phyloP scores from a whole-genome alignment of 2,797 vertebrate species.

The Sebastes steindachneri region DNA sequence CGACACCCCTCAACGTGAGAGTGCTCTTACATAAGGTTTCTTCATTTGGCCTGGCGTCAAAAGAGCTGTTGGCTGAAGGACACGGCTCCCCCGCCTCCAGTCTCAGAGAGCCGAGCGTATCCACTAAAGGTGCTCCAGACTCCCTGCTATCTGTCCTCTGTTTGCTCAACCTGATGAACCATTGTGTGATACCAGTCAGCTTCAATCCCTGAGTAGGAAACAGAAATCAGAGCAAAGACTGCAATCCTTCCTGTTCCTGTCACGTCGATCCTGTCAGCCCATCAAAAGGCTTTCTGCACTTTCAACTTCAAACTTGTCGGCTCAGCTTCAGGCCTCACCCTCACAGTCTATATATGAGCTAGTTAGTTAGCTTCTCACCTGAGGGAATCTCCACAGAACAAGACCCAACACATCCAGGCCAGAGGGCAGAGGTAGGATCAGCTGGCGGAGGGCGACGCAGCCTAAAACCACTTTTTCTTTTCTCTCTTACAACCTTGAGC shows the following conservation, averaged over 20 bases:
- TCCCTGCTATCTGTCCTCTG: neutral
- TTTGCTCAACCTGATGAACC: conserved; percentile 40
- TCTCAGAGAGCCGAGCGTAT: neutral
- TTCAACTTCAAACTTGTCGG: conserved; percentile 13
- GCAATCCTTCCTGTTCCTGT: conserved; percentile 40
- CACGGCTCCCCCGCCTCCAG: neutral
- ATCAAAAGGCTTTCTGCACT: neutral
- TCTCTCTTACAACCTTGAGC: conserved; percentile 9
- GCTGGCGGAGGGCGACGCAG: neutral
- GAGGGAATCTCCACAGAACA: conserved; percentile 21
- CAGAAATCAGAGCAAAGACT: conserved; percentile 26
- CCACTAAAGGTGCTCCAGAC: neutral
- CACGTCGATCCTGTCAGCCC: conserved; percentile 11
- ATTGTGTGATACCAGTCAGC: conserved; percentile 19
- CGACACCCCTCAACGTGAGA: conserved; percentile 1
- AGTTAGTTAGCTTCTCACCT: conserved; percentile 6
- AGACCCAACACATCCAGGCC: conserved; percentile 40
- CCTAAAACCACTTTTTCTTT: neutral
- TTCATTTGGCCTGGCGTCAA: conserved; percentile 19
- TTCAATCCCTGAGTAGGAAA: conserved; percentile 28
- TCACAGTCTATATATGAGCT: neutral
- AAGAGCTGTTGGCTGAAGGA: conserved; percentile 3
- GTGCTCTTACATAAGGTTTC: conserved; percentile 19
- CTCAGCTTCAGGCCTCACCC: conserved; percentile 8
- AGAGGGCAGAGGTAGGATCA: conserved; percentile 13